Percentiles rank a stretch among this genome's conserved stretches.
phyloP scores from a whole-genome alignment of 2,113 vertebrate genomes.

The Pavo muticus region DNA sequence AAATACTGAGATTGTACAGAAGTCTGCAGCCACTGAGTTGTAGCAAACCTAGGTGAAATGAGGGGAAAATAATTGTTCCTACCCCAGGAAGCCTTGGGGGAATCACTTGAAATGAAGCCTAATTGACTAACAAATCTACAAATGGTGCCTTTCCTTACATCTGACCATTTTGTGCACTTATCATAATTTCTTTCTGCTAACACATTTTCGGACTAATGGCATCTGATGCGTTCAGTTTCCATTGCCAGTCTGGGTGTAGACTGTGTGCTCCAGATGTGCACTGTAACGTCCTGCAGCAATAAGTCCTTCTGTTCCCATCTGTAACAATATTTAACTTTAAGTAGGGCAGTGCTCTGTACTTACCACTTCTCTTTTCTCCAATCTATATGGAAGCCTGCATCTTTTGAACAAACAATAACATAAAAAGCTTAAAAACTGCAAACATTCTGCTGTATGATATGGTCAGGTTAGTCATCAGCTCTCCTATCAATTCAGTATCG shows the following conservation, averaged over 20 bases:
- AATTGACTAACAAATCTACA: conserved; percentile 65
- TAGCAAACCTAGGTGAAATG: conserved; percentile 20
- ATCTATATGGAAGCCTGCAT: not conserved
- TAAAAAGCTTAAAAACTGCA: not conserved
- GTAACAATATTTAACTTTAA: conserved; percentile 25
- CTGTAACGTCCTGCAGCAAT: conserved; percentile 27
- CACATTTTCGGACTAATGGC: conserved; percentile 9
- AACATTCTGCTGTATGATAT: accelerated
- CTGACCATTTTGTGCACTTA: not conserved
- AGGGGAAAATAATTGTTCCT: conserved; percentile 46
- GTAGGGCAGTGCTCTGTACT: not conserved
- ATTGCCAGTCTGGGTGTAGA: conserved; percentile 30
- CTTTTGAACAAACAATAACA: not conserved
- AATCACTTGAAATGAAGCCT: conserved; percentile 44
- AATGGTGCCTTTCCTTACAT: conserved; percentile 22
- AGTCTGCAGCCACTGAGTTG: not conserved
- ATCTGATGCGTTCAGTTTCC: not conserved
- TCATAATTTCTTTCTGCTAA: conserved; percentile 39
- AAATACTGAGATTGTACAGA: not conserved
- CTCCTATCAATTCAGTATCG: not conserved
- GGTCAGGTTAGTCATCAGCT: not conserved
- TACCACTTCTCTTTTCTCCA: not conserved
- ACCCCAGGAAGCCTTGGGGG: conserved; percentile 36
- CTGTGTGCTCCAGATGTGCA: conserved; percentile 13
- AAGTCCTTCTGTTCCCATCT: conserved; percentile 55